phyloP scores from a whole-genome alignment of 2,797 vertebrate genomes.

The Parauchenoglanis ngamensis region DNA sequence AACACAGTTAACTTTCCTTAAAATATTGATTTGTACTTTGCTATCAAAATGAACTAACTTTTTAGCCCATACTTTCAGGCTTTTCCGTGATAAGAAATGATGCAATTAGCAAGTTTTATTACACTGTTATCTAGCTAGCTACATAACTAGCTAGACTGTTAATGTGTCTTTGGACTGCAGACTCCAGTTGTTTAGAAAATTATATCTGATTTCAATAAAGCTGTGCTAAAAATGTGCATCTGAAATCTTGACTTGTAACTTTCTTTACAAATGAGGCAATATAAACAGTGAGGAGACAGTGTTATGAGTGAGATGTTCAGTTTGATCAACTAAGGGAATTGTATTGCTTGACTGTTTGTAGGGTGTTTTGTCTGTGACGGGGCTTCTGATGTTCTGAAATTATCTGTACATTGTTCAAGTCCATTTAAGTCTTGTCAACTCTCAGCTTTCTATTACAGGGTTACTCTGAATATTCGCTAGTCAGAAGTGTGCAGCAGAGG shows the following conservation, averaged over 20 bases:
- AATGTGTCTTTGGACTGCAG: not conserved
- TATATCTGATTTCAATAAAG: not conserved
- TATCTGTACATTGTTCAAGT: not conserved
- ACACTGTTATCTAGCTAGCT: not conserved
- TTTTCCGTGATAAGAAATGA: not conserved
- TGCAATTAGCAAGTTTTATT: not conserved
- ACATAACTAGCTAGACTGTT: not conserved
- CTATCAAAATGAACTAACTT: not conserved
- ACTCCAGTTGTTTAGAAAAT: not conserved
- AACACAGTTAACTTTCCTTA: not conserved
- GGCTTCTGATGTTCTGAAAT: not conserved
- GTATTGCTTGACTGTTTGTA: not conserved
- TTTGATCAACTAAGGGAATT: not conserved
- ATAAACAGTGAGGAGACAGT: not conserved
- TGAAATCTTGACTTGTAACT: not conserved
- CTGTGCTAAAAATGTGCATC: not conserved
- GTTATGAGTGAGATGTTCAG: not conserved
- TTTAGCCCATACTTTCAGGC: not conserved
- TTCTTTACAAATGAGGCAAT: not conserved
- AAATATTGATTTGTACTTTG: not conserved
- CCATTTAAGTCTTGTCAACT: not conserved
- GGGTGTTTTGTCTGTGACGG: no score
- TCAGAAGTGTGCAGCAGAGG: not conserved
- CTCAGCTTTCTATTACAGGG: not conserved
- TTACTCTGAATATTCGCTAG: not conserved